Base-by-base conservation (phyloP, 2,888 invertebrate genomes). In the Apodemia mormo region DNA sequence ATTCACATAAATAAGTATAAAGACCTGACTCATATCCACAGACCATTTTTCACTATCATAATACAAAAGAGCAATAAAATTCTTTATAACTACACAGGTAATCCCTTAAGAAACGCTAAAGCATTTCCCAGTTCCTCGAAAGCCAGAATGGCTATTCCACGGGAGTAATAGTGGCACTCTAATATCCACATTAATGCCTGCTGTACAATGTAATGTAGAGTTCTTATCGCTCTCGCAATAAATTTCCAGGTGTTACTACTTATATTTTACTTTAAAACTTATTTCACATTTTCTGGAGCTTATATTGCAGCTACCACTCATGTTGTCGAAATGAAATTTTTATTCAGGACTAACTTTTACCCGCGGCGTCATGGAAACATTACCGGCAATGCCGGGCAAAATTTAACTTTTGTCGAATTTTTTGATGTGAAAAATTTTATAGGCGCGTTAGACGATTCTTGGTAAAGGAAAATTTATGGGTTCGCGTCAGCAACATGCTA, bases 151-250 rank as follows among this genome's bases (percentile, higher is more conserved):
- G 64, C 64, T 64, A 64, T 64, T 64, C 64, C 37, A 14, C 61
- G 30, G 61, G 8, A 64, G 61, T 64, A 64, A 64, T 64, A 33
- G 12, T 33, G 33, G 61, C 61, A 64, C 61, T 64, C 61, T 64
- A 64, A 64, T 64, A 64, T 64, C 61, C 61, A 64, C 61, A 64
- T 64, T 64, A 64, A 64, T 64, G 61, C 64, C 64, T 64, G 64
- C 64, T 64, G 61, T 64, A 64, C 61, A 64, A 64, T 64, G 61
- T 64, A 64, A 64, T 64, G 61, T 64, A 64, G 37, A 64, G 61
- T 64, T 64, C 61, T 64, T 64, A 64, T 64, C 61, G 61, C 61
- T 33, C 12, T 64, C n/a, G 61, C 61, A 10, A 64, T 64, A 64
- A 64, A 64, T 64, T 64, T 64, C 12, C 30, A 64, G 61, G 61